Base-by-base conservation (phyloP, 2,113 vertebrate species). In the Australoheros scitulus region DNA sequence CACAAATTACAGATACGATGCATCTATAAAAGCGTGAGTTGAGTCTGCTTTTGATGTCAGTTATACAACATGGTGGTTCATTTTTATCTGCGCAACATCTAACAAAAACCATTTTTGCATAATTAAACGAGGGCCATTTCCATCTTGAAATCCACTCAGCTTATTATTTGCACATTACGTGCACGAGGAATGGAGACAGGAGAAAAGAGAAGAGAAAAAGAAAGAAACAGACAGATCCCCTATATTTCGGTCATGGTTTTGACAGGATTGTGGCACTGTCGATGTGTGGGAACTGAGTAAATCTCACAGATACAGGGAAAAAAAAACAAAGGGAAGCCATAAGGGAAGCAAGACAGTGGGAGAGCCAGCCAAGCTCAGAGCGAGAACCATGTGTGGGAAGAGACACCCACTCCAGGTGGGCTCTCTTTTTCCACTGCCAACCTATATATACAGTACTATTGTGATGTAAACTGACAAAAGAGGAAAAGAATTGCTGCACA, bases 341-440 rank as follows among this genome's bases (percentile, higher is more conserved):
- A 47, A 75, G 57, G 82, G 77, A 89, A 76, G 86, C 36, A 75
- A 88, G 68, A 79, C 84, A 38, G 74, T 76, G 57, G 47, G 29
- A 79, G 64, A 76, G 83, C 20, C 55, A 81, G 83, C 82, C 82
- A 81, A 85, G 80, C 87, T 91, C 83, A 92, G 68, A 86, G 77
- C 41, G 43, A 91, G 78, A 64, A 83, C 24, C 13, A 50, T 82
- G 91, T 92, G 94, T 92, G 88, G 93, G 94, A 85, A 90, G 88
- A 90, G 63, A 91, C 86, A 80, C 91, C 91, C 85, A 91, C 92
- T 85, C 85, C 77, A 87, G 74, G 79, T 88, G 89, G 81, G 86
- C 88, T 90, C 65, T 70, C 59, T 87, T 79, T 81, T 80, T 83
- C 47, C 36, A 61, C 7, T 10, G 41, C 17, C 55, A 75, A 80